These are phyloP conservation scores for Gnatocerus cornutus DNA, from an alignment of 2,888 invertebrate genomes.

Conservation along the genomic window DNA sequence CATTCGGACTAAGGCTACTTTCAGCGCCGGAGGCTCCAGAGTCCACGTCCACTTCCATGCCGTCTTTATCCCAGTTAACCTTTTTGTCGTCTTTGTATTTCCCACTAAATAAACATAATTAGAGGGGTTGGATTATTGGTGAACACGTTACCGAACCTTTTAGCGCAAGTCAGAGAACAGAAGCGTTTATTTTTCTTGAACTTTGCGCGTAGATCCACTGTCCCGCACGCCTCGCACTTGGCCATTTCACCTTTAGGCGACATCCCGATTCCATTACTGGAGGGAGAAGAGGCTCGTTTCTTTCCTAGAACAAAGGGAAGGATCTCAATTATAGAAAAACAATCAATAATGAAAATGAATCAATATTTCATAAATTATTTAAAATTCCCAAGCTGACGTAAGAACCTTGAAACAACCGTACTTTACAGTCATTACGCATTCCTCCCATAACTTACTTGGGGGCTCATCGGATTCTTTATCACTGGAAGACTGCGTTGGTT, in stretches of 20 bases:
- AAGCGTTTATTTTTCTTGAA: conserved; percentile 85
- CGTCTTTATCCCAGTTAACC: conserved; percentile 67
- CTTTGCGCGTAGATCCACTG: conserved; percentile 76
- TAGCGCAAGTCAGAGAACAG: conserved; percentile 83
- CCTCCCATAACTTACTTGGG: conserved; percentile 82
- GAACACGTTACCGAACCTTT: conserved; percentile 70
- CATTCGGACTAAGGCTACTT: conserved; percentile 68
- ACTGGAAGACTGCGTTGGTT: conserved; percentile 70
- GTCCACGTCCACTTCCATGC: conserved; percentile 70
- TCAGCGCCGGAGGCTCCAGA: conserved; percentile 70
- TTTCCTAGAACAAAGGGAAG: conserved; percentile 70
- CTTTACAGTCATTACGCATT: neutral
- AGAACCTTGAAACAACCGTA: neutral
- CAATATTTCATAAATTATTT: conserved; percentile 39
- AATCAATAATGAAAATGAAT: conserved; percentile 42
- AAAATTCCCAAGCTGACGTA: conserved; percentile 7
- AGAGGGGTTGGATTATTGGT: neutral
- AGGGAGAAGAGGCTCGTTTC: conserved; percentile 68
- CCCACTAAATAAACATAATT: conserved; percentile 12
- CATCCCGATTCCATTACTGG: conserved; percentile 67
- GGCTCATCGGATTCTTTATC: conserved; percentile 81
- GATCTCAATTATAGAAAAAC: conserved; percentile 13
- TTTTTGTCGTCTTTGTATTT: conserved; percentile 63
- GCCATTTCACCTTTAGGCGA: conserved; percentile 73
- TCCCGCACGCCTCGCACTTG: conserved; percentile 85